phyloP scores from a whole-genome alignment of 37 sponge, comb jelly and placozoan species.

The Oopsacas minuta region DNA sequence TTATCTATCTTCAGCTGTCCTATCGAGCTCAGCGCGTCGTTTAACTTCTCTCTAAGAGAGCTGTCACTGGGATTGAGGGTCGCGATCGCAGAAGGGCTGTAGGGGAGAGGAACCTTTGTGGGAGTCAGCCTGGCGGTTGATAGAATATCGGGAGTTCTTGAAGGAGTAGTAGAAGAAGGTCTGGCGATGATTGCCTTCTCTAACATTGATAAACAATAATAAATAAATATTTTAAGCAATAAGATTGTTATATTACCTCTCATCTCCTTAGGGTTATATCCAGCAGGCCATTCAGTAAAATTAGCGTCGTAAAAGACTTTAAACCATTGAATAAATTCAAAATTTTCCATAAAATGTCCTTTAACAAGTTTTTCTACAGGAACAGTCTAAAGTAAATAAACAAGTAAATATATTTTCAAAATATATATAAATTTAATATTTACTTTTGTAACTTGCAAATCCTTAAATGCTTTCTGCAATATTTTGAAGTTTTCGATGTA shows the following conservation, averaged over 20 bases:
- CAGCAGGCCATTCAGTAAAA: not conserved
- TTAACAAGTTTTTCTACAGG: not conserved
- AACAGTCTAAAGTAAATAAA: not conserved
- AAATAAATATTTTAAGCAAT: no score
- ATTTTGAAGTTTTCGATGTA: constrained; percentile 1
- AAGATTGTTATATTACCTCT: no score
- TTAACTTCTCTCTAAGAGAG: no score
- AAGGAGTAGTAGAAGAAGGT: not conserved
- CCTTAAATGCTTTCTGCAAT: not conserved
- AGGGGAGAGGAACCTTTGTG: no score
- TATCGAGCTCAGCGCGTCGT: no score
- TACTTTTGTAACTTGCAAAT: not conserved
- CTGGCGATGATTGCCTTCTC: not conserved
- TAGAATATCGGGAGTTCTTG: not conserved
- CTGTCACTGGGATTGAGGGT: no score
- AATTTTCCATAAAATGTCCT: not conserved
- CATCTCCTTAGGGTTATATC: not conserved
- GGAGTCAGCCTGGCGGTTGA: not conserved
- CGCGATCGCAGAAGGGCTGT: no score
- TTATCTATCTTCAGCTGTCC: no score
- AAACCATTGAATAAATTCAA: not conserved
- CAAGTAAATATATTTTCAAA: not conserved
- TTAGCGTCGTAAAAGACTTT: constrained; percentile 1
- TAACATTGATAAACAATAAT: no score
- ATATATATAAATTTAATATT: not conserved